phyloP scores from a whole-genome alignment of 53 echinoderm and acorn worm species.

The Antedon mediterranea region DNA sequence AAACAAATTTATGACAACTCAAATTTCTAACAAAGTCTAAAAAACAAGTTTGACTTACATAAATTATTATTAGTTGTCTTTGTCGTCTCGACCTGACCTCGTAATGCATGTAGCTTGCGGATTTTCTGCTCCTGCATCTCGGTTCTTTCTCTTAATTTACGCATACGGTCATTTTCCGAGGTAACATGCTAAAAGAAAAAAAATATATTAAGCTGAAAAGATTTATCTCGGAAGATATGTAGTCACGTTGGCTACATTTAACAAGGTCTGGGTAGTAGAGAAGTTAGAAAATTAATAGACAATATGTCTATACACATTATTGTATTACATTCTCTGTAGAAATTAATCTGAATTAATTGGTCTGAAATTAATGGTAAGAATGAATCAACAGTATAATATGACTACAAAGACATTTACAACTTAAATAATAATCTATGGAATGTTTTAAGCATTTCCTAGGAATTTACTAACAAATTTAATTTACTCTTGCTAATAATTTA shows the following conservation, averaged over 20 bases:
- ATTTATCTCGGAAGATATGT: neutral
- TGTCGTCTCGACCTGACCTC: slow-evolving; percentile 66
- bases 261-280: neutral
- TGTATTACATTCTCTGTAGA: too few species aligned
- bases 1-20: neutral
- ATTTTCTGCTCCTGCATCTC: slow-evolving; percentile 82
- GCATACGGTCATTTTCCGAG: slow-evolving; percentile 74
- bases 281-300: neutral
- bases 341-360: too few species aligned
- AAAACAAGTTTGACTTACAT: slow-evolving; percentile 46
- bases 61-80: slow-evolving; percentile 62
- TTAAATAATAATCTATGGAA: too few species aligned
- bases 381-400: too few species aligned
- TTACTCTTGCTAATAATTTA: too few species aligned
- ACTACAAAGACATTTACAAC: too few species aligned
- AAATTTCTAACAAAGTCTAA: too few species aligned
- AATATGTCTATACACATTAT: neutral
- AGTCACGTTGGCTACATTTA: neutral
- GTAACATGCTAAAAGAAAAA: slow-evolving; percentile 50
- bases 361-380: too few species aligned
- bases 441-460: too few species aligned
- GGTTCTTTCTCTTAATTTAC: slow-evolving; percentile 56
- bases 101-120: slow-evolving; percentile 51
- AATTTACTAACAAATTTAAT: too few species aligned
- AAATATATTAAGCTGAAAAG: neutral